Evolutionary conservation across 2,113 vertebrate genomes (phyloP), one percentile per base, ranked within the genome.

Genomic region (Calidris pygmaea): DNA sequence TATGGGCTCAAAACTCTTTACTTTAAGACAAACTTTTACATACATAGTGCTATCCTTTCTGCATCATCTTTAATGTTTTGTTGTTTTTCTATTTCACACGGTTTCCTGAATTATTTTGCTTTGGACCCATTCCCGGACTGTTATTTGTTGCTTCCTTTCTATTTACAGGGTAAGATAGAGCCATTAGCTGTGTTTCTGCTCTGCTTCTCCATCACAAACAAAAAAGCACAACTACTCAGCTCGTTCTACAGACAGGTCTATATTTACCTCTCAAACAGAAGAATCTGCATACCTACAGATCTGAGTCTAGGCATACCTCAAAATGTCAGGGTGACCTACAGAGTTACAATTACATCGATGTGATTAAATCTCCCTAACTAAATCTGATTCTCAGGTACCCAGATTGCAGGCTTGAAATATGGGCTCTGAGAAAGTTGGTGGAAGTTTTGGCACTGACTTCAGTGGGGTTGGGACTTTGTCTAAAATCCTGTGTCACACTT

Each of bases 261-360:
- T 27, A 39, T 62, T 79, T 75, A 20, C 16, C 27, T 80, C 79
- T 37, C 20, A 70, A 65, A 85, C 20, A 53, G n/a, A 37, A 80
- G 43, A 66, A 85, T 30, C 17, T 30, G 10, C 39, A 32, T 1
- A 3, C 13, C n/a, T 48, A 9, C 50, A 30, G 23, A 45, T 22
- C n/a, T 67, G n/a, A 77, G 22, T 50, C 22, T n/a, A 48, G 23
- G 32, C 20, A 6, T 55, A 47, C 43, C 59, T 43, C 26, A 78
- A 56, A 60, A 83, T 7, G 14, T 50, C 59, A 45, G 52, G 21
- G 27, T 17, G 30, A 43, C 39, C 27, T 53, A 52, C 14, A 60
- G 52, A 37, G 35, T 27, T 67, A 50, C 24, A 62, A 1, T 55
- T 67, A 43, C 10, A n/a, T 7, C 0, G 0, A 3, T 17, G 41